Percentiles rank a stretch among this genome's conserved stretches.
Conservation (phyloP, 2,113 vertebrate genomes). For the Lonchura striata region DNA sequence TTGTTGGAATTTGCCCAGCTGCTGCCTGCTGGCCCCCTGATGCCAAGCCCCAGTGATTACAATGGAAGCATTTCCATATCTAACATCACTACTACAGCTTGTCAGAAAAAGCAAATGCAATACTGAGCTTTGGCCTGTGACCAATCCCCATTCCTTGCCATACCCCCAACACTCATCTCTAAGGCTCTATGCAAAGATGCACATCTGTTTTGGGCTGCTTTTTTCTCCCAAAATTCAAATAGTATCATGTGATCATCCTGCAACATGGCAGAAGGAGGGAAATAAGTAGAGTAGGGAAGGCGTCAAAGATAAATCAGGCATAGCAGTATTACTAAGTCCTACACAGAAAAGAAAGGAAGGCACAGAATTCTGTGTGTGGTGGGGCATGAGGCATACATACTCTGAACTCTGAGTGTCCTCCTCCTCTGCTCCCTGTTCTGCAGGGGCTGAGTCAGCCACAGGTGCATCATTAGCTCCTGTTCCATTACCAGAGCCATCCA, state of each 20-base stretch:
- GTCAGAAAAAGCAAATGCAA: neutral
- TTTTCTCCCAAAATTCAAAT: no score
- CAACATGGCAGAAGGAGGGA: no score
- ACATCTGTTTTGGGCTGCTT: no score
- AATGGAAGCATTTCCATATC: neutral
- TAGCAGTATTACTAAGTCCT: no score
- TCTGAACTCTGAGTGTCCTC: conserved; percentile 48
- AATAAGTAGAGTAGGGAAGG: no score
- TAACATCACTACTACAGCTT: neutral
- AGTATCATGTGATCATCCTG: no score
- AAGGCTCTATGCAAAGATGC: no score
- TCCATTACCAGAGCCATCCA: conserved; percentile 84
- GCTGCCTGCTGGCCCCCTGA: neutral
- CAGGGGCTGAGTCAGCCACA: conserved; percentile 46
- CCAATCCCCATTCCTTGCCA: neutral
- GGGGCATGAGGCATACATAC: conserved; percentile 5
- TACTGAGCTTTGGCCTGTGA: neutral
- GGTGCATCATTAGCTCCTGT: conserved; percentile 56
- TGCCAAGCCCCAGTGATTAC: neutral
- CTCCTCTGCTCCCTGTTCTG: conserved; percentile 2
- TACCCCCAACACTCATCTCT: no score
- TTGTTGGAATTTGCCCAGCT: neutral
- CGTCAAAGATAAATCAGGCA: no score
- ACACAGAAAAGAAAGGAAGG: no score
- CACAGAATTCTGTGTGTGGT: no score